Evolutionary conservation across 2,797 vertebrate species (phyloP).

Genomic region (Galaxias olidus): DNA sequence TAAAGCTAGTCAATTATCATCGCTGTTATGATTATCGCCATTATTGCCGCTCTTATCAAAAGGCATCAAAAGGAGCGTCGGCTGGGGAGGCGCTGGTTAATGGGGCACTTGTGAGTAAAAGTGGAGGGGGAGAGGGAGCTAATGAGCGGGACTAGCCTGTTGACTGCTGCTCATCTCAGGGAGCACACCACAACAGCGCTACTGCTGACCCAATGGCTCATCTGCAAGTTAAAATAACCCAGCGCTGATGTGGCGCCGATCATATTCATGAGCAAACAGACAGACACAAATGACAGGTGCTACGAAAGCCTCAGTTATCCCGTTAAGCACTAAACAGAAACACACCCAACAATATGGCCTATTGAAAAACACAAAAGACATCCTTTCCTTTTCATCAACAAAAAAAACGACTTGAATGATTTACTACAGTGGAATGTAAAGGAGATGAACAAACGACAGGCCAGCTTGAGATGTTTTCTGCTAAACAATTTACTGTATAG

Average conservation of each 20-base stretch:
- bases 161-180: slow-evolving; percentile 71
- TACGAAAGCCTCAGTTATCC: too few relatives aligned
- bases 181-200: slow-evolving; percentile 63
- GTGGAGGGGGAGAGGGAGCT: slow-evolving; percentile 51
- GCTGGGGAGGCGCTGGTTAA: slow-evolving; percentile 54
- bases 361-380: too few relatives aligned
- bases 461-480: slow-evolving; percentile 54
- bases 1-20: slow-evolving; percentile 71
- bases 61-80: slow-evolving; percentile 64
- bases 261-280: slow-evolving; percentile 76
- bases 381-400: too few relatives aligned
- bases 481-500: background rate
- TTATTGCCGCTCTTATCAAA: slow-evolving; percentile 70
- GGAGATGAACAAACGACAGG: too few relatives aligned
- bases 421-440: too few relatives aligned
- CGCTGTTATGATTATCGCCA: slow-evolving; percentile 59
- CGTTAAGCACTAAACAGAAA: too few relatives aligned
- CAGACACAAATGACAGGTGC: slow-evolving; percentile 69
- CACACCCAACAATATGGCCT: too few relatives aligned
- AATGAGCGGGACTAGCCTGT: slow-evolving; percentile 65
- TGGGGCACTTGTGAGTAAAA: slow-evolving; percentile 56
- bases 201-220: slow-evolving; percentile 72
- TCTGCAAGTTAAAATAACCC: slow-evolving; percentile 80
- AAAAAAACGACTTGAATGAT: too few relatives aligned
- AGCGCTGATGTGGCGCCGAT: slow-evolving; percentile 57